Conservation (phyloP, 2,797 vertebrate species). For the Esox masquinongy region DNA sequence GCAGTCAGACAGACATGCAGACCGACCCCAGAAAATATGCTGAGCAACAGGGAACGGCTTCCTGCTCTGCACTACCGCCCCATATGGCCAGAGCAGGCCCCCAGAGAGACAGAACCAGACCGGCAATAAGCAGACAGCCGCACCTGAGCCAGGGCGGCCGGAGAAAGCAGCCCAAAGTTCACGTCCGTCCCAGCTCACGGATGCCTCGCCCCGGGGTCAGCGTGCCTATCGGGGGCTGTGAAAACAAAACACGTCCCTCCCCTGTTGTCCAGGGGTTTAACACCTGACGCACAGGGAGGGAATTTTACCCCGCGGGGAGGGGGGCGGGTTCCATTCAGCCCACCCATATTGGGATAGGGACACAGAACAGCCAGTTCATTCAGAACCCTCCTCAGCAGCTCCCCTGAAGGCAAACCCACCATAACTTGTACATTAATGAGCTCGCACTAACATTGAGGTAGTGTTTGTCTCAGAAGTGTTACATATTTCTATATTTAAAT, state of each 20-base stretch:
- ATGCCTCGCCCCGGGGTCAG: slow-evolving; percentile 1
- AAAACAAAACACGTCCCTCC: slow-evolving; percentile 50
- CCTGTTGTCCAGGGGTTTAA: slow-evolving; percentile 27
- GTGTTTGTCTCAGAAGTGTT: neutral
- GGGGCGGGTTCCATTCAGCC: neutral
- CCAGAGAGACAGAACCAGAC: neutral
- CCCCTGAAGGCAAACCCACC: neutral
- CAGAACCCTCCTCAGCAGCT: neutral
- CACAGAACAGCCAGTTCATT: neutral
- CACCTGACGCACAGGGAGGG: neutral
- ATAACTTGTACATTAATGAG: neutral
- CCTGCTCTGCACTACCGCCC: slow-evolving; percentile 25
- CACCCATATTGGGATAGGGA: neutral
- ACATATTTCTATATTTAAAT: too few species aligned
- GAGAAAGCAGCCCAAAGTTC: neutral
- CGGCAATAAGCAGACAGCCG: neutral
- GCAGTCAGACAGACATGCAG: neutral
- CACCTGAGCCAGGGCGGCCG: neutral
- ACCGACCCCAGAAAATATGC: neutral
- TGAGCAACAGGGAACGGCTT: neutral
- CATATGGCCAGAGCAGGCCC: slow-evolving; percentile 56
- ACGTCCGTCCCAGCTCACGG: neutral
- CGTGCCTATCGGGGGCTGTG: slow-evolving; percentile 49
- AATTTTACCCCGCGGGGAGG: too few species aligned
- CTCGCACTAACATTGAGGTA: neutral